phyloP scores from a whole-genome alignment of 2,888 invertebrate genomes.

The Polydrusus pterygomalis region DNA sequence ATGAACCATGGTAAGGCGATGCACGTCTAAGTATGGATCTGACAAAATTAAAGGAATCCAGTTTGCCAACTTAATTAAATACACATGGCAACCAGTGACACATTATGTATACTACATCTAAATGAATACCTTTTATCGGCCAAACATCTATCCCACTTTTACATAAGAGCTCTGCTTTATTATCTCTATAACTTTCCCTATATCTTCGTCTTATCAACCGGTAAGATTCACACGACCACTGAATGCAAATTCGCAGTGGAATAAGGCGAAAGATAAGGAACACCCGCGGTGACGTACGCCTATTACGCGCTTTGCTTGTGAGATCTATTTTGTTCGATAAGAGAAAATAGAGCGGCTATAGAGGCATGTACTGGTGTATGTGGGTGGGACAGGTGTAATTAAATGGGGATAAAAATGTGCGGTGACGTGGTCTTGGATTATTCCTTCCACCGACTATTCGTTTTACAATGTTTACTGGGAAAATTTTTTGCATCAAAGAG shows the following conservation, averaged over 20 bases:
- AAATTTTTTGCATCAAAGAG: too few species aligned
- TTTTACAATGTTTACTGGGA: too few species aligned
- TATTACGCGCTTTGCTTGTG: constrained; percentile 36
- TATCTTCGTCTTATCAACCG: constrained; percentile 36
- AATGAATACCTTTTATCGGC: background rate
- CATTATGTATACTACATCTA: too few species aligned
- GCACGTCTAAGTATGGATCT: too few species aligned
- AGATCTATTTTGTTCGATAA: constrained; percentile 38
- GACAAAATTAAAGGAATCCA: too few species aligned
- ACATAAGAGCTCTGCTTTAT: constrained; percentile 7
- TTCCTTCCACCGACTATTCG: too few species aligned
- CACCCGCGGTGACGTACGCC: constrained; percentile 45
- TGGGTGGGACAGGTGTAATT: constrained; percentile 6
- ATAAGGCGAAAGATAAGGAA: constrained; percentile 42
- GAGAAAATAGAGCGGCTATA: constrained; percentile 18
- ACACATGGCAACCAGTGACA: too few species aligned
- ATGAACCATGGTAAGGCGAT: too few species aligned
- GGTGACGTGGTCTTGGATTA: too few species aligned
- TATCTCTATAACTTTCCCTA: constrained; percentile 17
- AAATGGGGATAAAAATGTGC: background rate
- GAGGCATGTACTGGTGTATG: background rate
- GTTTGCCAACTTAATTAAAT: too few species aligned
- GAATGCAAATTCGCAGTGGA: constrained; percentile 44
- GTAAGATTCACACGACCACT: constrained; percentile 48
- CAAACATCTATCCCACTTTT: constrained; percentile 7